These are phyloP conservation scores for Diabrotica balteata DNA, from an alignment of 2,888 invertebrate species.

Conservation along the genomic window DNA sequence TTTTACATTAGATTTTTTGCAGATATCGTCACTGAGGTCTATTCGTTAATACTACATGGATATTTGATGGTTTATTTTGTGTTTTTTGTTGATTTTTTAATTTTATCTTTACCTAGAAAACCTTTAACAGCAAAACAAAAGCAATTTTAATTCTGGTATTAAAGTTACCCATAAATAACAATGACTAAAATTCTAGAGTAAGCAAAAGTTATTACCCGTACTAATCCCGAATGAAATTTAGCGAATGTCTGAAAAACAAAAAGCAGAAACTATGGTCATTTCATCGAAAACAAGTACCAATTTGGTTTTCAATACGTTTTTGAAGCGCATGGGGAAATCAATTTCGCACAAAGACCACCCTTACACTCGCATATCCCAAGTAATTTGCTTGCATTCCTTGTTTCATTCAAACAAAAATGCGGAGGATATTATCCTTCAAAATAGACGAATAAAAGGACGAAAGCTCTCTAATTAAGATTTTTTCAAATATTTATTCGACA, in stretches of 20 bases:
- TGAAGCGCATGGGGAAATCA: slow-evolving; percentile 32
- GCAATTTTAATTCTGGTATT: too few species aligned
- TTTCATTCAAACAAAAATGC: slow-evolving; percentile 31
- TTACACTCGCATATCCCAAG: slow-evolving; percentile 25
- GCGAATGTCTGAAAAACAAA: slow-evolving; percentile 25
- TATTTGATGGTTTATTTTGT: too few species aligned
- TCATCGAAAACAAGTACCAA: slow-evolving; percentile 31
- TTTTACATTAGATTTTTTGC: too few species aligned
- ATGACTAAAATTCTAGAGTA: background rate
- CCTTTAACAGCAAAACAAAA: too few species aligned
- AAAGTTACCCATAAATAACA: background rate
- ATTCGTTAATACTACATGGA: too few species aligned
- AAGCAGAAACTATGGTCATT: slow-evolving; percentile 32
- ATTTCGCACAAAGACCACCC: slow-evolving; percentile 33
- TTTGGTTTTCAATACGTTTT: slow-evolving; percentile 34
- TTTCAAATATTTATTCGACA: background rate
- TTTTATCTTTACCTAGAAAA: too few species aligned
- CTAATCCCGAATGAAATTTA: slow-evolving; percentile 16
- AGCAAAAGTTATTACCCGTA: too few species aligned
- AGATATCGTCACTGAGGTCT: too few species aligned
- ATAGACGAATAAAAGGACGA: slow-evolving; percentile 23
- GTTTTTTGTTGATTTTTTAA: too few species aligned
- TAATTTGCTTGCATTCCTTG: slow-evolving; percentile 31
- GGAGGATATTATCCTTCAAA: slow-evolving; percentile 24
- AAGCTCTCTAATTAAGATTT: slow-evolving; percentile 25